Evolutionary conservation across 2,888 invertebrate species (phyloP).

Genomic region (Papilio elwesi): DNA sequence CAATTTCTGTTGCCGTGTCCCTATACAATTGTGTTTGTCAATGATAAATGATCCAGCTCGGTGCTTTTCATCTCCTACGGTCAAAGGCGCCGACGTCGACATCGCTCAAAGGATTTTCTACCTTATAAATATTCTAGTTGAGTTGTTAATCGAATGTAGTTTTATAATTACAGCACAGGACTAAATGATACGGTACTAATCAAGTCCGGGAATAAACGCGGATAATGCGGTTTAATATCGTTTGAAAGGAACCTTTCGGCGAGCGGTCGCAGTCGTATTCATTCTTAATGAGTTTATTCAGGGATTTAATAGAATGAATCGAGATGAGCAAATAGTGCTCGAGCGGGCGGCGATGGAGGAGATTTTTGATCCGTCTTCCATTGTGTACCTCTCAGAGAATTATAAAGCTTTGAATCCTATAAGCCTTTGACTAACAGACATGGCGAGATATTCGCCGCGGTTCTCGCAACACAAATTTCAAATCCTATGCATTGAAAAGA

Average conservation of each 20-base stretch:
- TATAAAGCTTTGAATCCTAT: background rate
- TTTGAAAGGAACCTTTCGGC: slow-evolving; percentile 81
- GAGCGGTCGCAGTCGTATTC: slow-evolving; percentile 79
- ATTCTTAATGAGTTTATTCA: slow-evolving; percentile 83
- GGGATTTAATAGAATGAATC: slow-evolving; percentile 81
- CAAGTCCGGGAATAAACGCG: slow-evolving; percentile 80
- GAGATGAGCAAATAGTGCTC: slow-evolving; percentile 77
- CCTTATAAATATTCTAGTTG: slow-evolving; percentile 49
- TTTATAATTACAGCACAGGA: slow-evolving; percentile 80
- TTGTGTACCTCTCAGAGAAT: slow-evolving; percentile 13
- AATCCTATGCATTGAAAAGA: too few species aligned
- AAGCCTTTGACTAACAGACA: slow-evolving; percentile 15
- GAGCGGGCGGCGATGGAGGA: slow-evolving; percentile 47
- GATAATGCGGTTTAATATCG: slow-evolving; percentile 82
- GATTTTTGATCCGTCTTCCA: slow-evolving; percentile 12
- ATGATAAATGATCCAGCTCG: slow-evolving; percentile 83
- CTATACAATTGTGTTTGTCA: slow-evolving; percentile 83
- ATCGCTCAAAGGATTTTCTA: slow-evolving; percentile 51
- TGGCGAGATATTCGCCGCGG: background rate
- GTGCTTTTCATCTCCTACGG: slow-evolving; percentile 78
- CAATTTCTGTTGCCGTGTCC: slow-evolving; percentile 77
- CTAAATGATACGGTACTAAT: slow-evolving; percentile 84
- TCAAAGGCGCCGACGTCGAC: slow-evolving; percentile 75
- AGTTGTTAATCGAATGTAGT: slow-evolving; percentile 51
- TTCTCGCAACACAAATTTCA: background rate